Conservation (phyloP, 2,113 vertebrate species). For the Scalopus aquaticus region DNA sequence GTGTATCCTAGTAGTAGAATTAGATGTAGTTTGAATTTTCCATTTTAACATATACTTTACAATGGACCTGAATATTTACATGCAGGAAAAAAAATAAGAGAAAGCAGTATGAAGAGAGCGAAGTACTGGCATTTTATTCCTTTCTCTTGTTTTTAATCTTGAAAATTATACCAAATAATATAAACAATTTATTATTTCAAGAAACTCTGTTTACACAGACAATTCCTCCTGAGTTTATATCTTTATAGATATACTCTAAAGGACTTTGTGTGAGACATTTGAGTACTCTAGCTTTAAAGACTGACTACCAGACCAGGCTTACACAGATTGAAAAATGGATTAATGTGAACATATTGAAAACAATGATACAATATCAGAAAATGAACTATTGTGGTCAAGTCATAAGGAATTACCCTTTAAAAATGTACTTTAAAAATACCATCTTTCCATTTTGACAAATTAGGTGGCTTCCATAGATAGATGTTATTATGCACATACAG, state of each 20-base stretch:
- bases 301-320: not conserved
- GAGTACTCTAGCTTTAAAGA: not conserved
- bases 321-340: constrained; percentile 28
- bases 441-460: constrained; percentile 56
- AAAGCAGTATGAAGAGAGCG: not conserved
- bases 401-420: constrained; percentile 52
- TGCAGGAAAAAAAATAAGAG: not conserved
- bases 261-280: not conserved
- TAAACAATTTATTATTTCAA: not conserved
- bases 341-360: constrained; percentile 54
- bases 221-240: constrained; percentile 15
- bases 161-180: constrained; percentile 48
- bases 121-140: not conserved
- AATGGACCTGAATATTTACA: not conserved
- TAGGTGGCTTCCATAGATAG: constrained; percentile 39
- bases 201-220: constrained; percentile 20
- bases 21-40: not conserved
- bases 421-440: constrained; percentile 51
- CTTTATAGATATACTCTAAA: not conserved
- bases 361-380: constrained; percentile 8
- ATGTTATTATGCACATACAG: constrained; percentile 57
- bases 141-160: not conserved
- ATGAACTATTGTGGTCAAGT: constrained; percentile 43
- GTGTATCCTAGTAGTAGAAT: not conserved
- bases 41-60: constrained; percentile 2